Evolutionary conservation across 64 coral and sea anemone species (phyloP).

Genomic region (Montipora capricornis): DNA sequence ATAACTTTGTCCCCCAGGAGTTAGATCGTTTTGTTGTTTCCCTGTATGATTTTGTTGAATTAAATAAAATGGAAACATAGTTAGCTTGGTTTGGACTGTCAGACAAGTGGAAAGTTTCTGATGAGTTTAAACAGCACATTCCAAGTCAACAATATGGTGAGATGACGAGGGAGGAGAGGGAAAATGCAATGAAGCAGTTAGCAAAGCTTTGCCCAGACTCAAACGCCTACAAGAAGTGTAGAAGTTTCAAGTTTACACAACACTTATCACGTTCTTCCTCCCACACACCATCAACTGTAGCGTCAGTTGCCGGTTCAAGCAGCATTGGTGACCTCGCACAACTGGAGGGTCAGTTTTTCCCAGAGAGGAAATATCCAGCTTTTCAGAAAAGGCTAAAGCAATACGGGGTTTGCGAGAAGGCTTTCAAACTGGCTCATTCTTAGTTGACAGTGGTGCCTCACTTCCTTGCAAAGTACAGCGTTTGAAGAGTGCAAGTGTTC

Average conservation of each 20-base stretch:
- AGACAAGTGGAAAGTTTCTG: constrained; percentile 60
- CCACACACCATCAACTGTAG: constrained; percentile 26
- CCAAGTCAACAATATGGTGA: constrained; percentile 28
- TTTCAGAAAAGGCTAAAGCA: constrained; percentile 69
- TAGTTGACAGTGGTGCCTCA: constrained; percentile 60
- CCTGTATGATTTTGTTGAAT: constrained; percentile 46
- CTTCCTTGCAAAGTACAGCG: constrained; percentile 18
- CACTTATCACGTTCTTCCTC: constrained; percentile 39
- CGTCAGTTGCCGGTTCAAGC: neutral
- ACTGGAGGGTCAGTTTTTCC: constrained; percentile 66
- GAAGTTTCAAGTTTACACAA: constrained; percentile 66
- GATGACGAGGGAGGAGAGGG: constrained; percentile 49
- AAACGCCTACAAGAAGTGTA: constrained; percentile 63
- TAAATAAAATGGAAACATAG: constrained; percentile 29
- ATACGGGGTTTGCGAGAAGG: constrained; percentile 59
- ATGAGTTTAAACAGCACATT: constrained; percentile 13
- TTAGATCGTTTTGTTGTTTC: constrained; percentile 50
- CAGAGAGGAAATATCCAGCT: constrained; percentile 57
- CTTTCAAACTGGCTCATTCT: constrained; percentile 65
- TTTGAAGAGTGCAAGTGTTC: constrained; percentile 67
- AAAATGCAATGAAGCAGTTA: constrained; percentile 40
- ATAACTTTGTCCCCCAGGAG: constrained; percentile 39
- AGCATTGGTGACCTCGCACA: constrained; percentile 46
- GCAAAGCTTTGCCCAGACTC: constrained; percentile 65
- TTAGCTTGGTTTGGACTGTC: constrained; percentile 50